Base-by-base conservation (phyloP, 1,140 invertebrate genomes). In the Drosophila littoralis region DNA sequence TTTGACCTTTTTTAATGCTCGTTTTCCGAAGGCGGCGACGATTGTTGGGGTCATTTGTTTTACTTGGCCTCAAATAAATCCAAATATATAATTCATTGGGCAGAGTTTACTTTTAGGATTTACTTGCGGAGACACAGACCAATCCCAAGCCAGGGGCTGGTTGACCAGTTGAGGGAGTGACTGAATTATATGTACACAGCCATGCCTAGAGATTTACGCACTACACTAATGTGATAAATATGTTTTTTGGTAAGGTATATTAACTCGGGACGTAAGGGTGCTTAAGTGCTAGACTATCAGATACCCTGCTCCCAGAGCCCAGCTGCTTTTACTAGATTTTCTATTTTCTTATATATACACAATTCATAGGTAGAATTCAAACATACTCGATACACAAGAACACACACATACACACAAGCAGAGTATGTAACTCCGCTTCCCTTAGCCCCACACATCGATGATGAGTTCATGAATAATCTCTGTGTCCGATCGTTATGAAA, bases 61-160 rank as follows among this genome's bases (percentile, higher is more conserved):
- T 89, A 89, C 84, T 89, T 78, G 84, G 80, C 84, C 84, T 89
- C 84, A 89, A 89, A 89, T 89, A 89, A 89, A 89, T 89, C 84
- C 84, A 80, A 89, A 89, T 89, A 80, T 84, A 89, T 89, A 89
- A 89, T 89, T 89, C 84, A 89, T 89, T 74, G 54, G 50, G 55
- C 52, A 48, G 60, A 79, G 73, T 81, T 88, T 80, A 58, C 76
- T 80, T 77, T 68, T 66, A 66, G 77, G 78, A 75, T 72, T 75
- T 75, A 22, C 60, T 46, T 51, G 42, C 36, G 64, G 70, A 61
- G 74, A 74, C 36, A 17, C 51, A 46, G 45, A 28, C 22, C 45
- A 7, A 33, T 32, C 15, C 43, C 33, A 48, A 38, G 7, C 50
- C 42, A 10, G 32, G 7, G 32, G 28, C 63, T 68, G 74, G 60